A percentile compares a stretch with the other conserved stretches of the same genome.
These are phyloP conservation scores for Triplophysa tibetana DNA, from an alignment of 2,113 vertebrate species.

Conservation along the genomic window DNA sequence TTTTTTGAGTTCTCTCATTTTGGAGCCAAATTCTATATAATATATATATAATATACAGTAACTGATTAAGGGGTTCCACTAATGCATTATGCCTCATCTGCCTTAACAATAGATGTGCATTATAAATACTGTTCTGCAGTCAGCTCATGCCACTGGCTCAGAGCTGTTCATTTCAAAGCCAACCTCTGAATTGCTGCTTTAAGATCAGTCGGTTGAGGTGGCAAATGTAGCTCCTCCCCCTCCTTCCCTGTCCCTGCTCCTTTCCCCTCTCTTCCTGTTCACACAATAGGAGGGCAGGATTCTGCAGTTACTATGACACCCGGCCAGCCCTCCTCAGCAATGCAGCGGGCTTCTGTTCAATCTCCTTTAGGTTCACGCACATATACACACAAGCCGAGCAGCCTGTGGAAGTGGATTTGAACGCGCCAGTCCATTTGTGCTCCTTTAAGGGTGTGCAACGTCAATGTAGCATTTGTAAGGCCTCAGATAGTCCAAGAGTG, in stretches of 20 bases:
- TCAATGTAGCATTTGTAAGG: slow-evolving; percentile 31
- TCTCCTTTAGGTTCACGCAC: slow-evolving; percentile 42
- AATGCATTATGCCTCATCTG: not conserved
- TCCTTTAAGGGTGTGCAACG: slow-evolving; percentile 1
- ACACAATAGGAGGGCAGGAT: slow-evolving; percentile 53
- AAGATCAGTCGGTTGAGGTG: slow-evolving; percentile 24
- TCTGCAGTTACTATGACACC: slow-evolving; percentile 48
- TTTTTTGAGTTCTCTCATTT: no score
- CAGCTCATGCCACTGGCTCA: not conserved
- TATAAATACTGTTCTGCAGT: slow-evolving; percentile 22
- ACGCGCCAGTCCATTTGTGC: not conserved
- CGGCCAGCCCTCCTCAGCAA: slow-evolving; percentile 44
- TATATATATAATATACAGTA: no score
- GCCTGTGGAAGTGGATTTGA: slow-evolving; percentile 25
- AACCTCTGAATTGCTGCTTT: not conserved
- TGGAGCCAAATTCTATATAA: no score
- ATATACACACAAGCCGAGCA: not conserved
- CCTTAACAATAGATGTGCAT: slow-evolving; percentile 6
- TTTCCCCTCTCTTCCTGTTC: slow-evolving; percentile 49
- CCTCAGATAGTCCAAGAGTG: slow-evolving; percentile 13
- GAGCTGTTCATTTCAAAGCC: not conserved
- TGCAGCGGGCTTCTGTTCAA: slow-evolving; percentile 46
- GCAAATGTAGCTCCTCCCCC: slow-evolving; percentile 40
- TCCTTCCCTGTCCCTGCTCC: slow-evolving; percentile 26
- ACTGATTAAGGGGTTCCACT: no score